Evolutionary conservation across 2,888 invertebrate species (phyloP), one percentile per base, ranked within the genome.

Genomic region (Mesorhabditis spiculigera): DNA sequence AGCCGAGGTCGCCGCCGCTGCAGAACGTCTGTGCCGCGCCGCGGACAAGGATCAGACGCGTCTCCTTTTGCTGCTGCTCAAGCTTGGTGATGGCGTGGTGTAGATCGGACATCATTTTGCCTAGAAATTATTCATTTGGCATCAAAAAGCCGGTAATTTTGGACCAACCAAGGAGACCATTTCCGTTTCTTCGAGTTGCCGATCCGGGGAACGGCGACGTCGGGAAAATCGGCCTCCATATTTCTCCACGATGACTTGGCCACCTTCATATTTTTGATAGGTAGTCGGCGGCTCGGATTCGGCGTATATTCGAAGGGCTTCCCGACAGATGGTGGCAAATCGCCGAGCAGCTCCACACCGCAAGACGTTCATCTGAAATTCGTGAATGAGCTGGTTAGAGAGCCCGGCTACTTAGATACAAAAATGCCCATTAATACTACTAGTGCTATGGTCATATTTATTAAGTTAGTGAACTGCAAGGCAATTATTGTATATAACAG

Each of bases 1-100:
- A 86, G 13, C 86, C 84, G 10, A 89, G 81, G 80, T 89, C 89
- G 4, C 88, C 89, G 8, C 90, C 90, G 4, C 89, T 88, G 80
- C 89, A 89, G 79, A 90, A 90, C n/a, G 86, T 86, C 6, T 86
- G 84, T 4, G 86, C 87, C 3, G 83, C 81, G 0, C 89, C 89
- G 70, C 86, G 81, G 4, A 90, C 68, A 13, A 90, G 82, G 6
- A 89, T 73, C 5, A 87, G 89, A 84, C 87, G 63, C 6, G 16
- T 10, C n/a, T 50, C n/a, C n/a, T 50, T 10, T 50, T 50, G 10
- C 8, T 50, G 10, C n/a, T 50, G 8, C 58, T 50, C 58, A 2
- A 50, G n/a, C 8, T n/a, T 10, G 1, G 8, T n/a, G 10, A 50
- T 50, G 10, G 58, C 8, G 0, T 50, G n/a, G 58, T 50, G 58